These are phyloP conservation scores for Brienomyrus longianalis DNA, from an alignment of 2,113 vertebrate species.

Conservation along the genomic window DNA sequence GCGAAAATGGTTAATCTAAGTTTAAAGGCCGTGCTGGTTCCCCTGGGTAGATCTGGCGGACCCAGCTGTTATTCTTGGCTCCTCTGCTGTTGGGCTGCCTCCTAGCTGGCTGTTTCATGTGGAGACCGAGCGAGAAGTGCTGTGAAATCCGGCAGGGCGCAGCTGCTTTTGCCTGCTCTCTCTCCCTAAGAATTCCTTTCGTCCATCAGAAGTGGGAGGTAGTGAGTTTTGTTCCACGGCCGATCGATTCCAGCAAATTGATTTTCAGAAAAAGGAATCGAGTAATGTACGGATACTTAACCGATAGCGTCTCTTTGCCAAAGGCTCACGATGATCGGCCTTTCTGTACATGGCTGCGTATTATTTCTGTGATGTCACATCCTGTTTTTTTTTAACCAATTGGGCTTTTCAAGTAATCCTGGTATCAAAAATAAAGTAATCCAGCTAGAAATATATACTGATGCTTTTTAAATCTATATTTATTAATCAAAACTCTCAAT, in stretches of 20 bases:
- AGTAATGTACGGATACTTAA: neutral
- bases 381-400: neutral
- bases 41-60: neutral
- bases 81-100: neutral
- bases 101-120: neutral
- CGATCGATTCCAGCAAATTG: neutral
- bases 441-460: neutral
- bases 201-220: neutral
- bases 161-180: neutral
- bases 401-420: neutral
- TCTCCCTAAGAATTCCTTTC: neutral
- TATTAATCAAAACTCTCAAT: neutral
- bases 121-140: neutral
- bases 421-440: neutral
- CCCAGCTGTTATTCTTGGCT: neutral
- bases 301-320: neutral
- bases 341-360: neutral
- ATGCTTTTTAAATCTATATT: neutral
- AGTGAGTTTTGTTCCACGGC: neutral
- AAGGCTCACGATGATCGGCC: neutral
- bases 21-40: neutral
- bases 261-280: neutral
- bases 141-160: neutral
- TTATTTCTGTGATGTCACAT: neutral
- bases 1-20: conserved; percentile 6